These are phyloP conservation scores for Perithous albicinctus DNA, from an alignment of 2,888 invertebrate species.

Conservation along the genomic window DNA sequence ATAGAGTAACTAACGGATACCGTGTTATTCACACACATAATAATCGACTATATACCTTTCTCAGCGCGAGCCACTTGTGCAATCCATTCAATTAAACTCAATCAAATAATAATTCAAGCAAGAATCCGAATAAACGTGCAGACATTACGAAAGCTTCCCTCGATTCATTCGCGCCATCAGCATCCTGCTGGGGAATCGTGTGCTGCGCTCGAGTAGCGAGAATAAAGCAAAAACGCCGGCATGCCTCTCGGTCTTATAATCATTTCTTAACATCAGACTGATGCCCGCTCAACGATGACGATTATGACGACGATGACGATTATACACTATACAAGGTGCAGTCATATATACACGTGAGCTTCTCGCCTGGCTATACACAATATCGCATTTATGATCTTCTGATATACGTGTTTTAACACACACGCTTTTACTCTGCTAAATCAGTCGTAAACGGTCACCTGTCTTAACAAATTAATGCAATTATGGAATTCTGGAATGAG, in stretches of 20 bases:
- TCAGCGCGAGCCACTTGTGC: constrained; percentile 27
- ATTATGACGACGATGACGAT: constrained; percentile 19
- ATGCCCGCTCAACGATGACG: constrained; percentile 32
- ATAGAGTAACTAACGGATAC: not conserved
- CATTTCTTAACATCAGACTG: constrained; percentile 24
- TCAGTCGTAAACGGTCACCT: constrained; percentile 4
- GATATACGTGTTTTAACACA: constrained; percentile 3
- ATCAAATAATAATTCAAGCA: constrained; percentile 47
- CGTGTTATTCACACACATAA: constrained; percentile 2
- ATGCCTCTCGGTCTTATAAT: constrained; percentile 29
- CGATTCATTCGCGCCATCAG: not conserved
- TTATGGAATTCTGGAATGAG: not conserved
- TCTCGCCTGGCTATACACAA: constrained; percentile 27
- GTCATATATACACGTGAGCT: constrained; percentile 15
- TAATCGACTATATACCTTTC: constrained; percentile 36
- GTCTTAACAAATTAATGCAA: constrained; percentile 9
- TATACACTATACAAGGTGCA: not conserved
- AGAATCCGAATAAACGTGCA: constrained; percentile 41
- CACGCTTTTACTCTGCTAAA: not conserved
- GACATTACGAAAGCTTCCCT: constrained; percentile 37
- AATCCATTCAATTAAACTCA: constrained; percentile 46
- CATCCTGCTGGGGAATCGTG: too few species aligned
- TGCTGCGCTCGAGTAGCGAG: not conserved
- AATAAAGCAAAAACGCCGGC: constrained; percentile 1
- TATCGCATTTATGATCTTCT: constrained; percentile 8